phyloP scores from a whole-genome alignment of 2,797 vertebrate species.

The Syngnathus rostellatus region DNA sequence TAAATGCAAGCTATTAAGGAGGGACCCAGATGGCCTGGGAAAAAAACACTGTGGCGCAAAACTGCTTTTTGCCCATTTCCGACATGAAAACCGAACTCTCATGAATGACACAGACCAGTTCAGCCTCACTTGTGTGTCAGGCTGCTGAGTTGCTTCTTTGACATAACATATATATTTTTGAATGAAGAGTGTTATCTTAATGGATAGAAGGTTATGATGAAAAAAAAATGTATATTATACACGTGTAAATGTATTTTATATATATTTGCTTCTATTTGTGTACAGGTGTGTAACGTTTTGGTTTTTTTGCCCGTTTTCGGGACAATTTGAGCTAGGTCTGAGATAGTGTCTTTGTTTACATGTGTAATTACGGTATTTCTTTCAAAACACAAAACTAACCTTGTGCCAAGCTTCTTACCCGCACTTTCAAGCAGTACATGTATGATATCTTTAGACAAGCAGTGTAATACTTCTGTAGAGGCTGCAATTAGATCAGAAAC shows the following conservation, averaged over 20 bases:
- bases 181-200: conserved; percentile 60
- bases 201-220: conserved; percentile 52
- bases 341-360: conserved; percentile 76
- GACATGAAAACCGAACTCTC: conserved; percentile 38
- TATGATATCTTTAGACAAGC: conserved; percentile 67
- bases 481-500: conserved; percentile 54
- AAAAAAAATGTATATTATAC: conserved; percentile 69
- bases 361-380: conserved; percentile 68
- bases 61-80: conserved; percentile 43
- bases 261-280: conserved; percentile 64
- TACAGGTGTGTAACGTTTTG: conserved; percentile 66
- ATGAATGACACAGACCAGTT: conserved; percentile 41
- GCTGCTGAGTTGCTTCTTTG: conserved; percentile 50
- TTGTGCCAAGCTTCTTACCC: conserved; percentile 73
- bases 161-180: conserved; percentile 69
- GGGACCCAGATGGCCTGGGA: conserved; percentile 28
- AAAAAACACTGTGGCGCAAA: conserved; percentile 64
- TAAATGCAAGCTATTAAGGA: conserved; percentile 37
- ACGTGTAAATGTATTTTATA: conserved; percentile 64
- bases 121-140: conserved; percentile 43
- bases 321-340: conserved; percentile 58
- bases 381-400: conserved; percentile 65
- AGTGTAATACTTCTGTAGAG: conserved; percentile 68
- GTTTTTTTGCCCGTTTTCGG: conserved; percentile 63
- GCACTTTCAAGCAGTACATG: conserved; percentile 70